Conservation (phyloP, 1,140 invertebrate genomes). For the Trachymyrmex cornetzi region DNA sequence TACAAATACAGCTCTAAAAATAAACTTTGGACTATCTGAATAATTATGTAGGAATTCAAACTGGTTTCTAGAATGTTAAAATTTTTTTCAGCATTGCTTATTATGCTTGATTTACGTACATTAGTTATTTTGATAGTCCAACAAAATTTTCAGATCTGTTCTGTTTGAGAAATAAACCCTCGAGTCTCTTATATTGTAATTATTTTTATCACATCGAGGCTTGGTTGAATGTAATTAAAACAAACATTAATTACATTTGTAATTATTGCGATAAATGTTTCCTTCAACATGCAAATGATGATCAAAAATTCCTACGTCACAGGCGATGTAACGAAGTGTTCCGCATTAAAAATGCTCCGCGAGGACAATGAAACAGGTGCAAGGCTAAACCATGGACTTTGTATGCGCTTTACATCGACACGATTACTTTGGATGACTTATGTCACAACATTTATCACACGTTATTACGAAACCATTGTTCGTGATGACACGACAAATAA, state of each 20-base stretch:
- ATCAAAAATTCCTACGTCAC: not conserved
- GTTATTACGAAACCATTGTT: not conserved
- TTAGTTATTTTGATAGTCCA: too few species aligned
- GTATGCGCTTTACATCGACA: not conserved
- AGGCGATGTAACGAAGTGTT: not conserved
- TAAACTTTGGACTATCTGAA: too few species aligned
- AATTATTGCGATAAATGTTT: not conserved
- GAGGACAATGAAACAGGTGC: not conserved
- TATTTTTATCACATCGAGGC: not conserved
- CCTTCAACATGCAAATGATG: not conserved
- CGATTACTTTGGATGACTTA: not conserved
- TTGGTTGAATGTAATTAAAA: not conserved
- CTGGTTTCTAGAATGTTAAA: too few species aligned
- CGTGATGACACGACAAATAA: not conserved
- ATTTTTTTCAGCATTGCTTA: too few species aligned
- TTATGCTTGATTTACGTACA: too few species aligned
- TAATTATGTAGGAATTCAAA: too few species aligned
- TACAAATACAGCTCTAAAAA: too few species aligned
- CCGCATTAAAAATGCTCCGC: conserved; percentile 8
- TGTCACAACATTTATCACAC: not conserved
- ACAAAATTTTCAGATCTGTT: too few species aligned
- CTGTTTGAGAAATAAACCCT: not conserved
- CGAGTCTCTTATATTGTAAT: not conserved
- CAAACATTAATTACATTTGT: not conserved
- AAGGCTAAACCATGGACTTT: not conserved